Conservation (phyloP, 1,140 invertebrate species). For the Drosophila kohkoa region DNA sequence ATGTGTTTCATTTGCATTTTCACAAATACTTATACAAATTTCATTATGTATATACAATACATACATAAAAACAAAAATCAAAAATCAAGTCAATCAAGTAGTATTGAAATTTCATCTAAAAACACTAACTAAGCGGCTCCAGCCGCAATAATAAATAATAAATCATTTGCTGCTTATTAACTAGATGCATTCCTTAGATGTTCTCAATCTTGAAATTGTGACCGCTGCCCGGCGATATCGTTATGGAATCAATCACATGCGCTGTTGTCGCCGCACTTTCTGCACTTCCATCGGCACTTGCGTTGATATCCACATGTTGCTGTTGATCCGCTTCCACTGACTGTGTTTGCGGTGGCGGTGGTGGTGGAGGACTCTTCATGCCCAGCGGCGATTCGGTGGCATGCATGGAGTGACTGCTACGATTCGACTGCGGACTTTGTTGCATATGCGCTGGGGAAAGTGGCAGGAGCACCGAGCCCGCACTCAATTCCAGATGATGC, state of each 20-base stretch:
- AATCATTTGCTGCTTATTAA: slow-evolving; percentile 40
- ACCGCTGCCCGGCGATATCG: slow-evolving; percentile 77
- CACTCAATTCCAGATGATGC: slow-evolving; percentile 63
- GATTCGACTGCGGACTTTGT: slow-evolving; percentile 71
- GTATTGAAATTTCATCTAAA: slow-evolving; percentile 60
- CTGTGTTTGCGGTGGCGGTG: slow-evolving; percentile 32
- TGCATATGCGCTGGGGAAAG: slow-evolving; percentile 66
- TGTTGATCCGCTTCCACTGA: slow-evolving; percentile 45
- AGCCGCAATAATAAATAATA: slow-evolving; percentile 60
- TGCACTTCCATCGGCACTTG: slow-evolving; percentile 46
- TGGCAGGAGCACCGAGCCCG: slow-evolving; percentile 44
- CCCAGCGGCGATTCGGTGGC: slow-evolving; percentile 55
- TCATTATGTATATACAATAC: slow-evolving; percentile 51
- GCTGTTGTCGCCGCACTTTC: slow-evolving; percentile 52
- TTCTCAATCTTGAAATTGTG: slow-evolving; percentile 83
- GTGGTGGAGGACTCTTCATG: slow-evolving; percentile 56
- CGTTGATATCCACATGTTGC: slow-evolving; percentile 55
- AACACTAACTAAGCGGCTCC: slow-evolving; percentile 65
- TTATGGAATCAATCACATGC: slow-evolving; percentile 83
- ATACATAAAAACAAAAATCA: slow-evolving; percentile 46
- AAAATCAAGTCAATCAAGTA: slow-evolving; percentile 42
- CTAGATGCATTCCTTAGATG: slow-evolving; percentile 55
- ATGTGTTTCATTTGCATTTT: slow-evolving; percentile 45
- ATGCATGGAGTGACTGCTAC: slow-evolving; percentile 71
- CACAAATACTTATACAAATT: slow-evolving; percentile 32